phyloP scores from a whole-genome alignment of 2,888 invertebrate species.

The Limnephilus marmoratus region DNA sequence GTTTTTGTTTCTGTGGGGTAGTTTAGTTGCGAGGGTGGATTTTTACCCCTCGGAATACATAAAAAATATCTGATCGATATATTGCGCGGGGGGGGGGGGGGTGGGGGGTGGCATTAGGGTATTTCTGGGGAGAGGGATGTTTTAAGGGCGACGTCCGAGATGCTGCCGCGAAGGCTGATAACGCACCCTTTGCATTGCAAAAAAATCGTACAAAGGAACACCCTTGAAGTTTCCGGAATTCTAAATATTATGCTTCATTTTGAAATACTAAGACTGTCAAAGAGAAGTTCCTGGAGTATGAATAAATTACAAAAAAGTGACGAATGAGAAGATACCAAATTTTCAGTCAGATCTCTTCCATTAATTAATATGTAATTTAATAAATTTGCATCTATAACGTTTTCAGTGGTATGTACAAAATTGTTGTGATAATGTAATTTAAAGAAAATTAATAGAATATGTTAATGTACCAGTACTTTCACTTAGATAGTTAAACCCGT shows the following conservation, averaged over 20 bases:
- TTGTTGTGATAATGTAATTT: neutral
- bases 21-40: conserved; percentile 59
- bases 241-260: conserved; percentile 17
- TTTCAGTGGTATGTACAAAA: neutral
- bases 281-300: neutral
- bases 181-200: conserved; percentile 58
- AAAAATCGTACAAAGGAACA: conserved; percentile 35
- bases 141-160: conserved; percentile 54
- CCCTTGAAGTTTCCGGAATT: conserved; percentile 14
- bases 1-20: conserved; percentile 61
- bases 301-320: neutral
- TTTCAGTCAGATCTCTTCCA: neutral
- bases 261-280: neutral
- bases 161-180: conserved; percentile 58
- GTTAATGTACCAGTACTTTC: neutral
- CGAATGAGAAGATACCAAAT: neutral
- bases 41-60: conserved; percentile 56
- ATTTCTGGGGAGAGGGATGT: conserved; percentile 44
- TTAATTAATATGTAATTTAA: neutral
- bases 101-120: conserved; percentile 59
- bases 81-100: conserved; percentile 59
- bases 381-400: neutral
- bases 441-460: neutral
- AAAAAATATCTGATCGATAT: conserved; percentile 66
- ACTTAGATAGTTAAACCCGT: neutral